phyloP scores from a whole-genome alignment of 2,113 vertebrate species.

The Nothobranchius kuhntae region DNA sequence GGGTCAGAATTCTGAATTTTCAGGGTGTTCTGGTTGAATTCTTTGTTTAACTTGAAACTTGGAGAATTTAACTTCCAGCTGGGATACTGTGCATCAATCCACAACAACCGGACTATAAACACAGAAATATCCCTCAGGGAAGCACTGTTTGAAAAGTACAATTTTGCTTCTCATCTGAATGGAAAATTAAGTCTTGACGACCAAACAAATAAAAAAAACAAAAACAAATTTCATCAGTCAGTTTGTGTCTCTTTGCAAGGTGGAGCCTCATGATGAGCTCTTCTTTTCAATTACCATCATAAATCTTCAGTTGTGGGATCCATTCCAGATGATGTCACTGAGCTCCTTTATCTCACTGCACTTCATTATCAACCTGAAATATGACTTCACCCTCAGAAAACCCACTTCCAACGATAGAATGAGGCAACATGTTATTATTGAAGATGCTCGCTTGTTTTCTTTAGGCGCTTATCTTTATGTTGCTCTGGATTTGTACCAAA shows the following conservation, averaged over 20 bases:
- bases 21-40: too few species aligned
- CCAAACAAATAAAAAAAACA: too few species aligned
- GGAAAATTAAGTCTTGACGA: too few species aligned
- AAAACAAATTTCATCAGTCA: too few species aligned
- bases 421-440: background rate
- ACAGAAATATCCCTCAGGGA: too few species aligned
- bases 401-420: background rate
- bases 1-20: too few species aligned
- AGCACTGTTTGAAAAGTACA: too few species aligned
- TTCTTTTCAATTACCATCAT: background rate
- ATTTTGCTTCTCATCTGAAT: too few species aligned
- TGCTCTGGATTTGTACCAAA: background rate
- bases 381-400: background rate
- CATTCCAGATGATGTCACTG: background rate
- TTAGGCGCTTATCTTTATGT: background rate
- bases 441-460: background rate
- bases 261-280: background rate
- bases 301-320: background rate
- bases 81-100: too few species aligned
- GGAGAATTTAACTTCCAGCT: too few species aligned
- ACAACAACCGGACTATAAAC: too few species aligned
- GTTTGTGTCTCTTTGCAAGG: background rate
- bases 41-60: too few species aligned
- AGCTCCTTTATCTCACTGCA: background rate
- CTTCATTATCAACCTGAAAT: background rate